Evolutionary conservation across 2,113 vertebrate genomes (phyloP).

Genomic region (Thunnus maccoyii): DNA sequence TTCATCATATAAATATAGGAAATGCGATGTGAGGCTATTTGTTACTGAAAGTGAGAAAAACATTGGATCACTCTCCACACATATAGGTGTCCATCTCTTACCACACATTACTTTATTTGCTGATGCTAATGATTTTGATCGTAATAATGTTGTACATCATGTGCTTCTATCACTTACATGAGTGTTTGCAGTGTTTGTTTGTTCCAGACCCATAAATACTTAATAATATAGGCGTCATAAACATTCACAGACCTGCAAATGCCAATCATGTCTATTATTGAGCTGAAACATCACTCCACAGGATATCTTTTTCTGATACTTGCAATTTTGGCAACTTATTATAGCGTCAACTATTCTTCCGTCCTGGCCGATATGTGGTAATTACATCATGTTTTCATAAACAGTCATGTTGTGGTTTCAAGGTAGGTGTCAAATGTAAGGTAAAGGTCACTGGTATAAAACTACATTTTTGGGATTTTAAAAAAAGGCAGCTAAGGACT

Average conservation of each 20-base stretch:
- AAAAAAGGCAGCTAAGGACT: too few species aligned
- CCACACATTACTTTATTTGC: background rate
- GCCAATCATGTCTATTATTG: slow-evolving; percentile 18
- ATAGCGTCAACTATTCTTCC: slow-evolving; percentile 3
- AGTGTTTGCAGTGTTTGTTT: background rate
- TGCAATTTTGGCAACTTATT: background rate
- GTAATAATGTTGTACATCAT: background rate
- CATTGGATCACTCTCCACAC: background rate
- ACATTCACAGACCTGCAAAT: slow-evolving; percentile 37
- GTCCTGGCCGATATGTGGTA: background rate
- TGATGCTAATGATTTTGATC: background rate
- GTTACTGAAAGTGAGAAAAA: slow-evolving; percentile 3
- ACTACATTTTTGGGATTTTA: too few species aligned
- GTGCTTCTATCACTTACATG: background rate
- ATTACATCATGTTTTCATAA: slow-evolving; percentile 1
- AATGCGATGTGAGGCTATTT: background rate
- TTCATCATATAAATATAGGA: background rate
- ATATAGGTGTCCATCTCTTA: background rate
- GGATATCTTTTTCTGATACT: background rate
- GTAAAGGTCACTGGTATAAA: background rate
- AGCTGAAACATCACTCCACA: slow-evolving; percentile 31
- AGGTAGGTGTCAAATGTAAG: slow-evolving; percentile 4
- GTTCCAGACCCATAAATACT: slow-evolving; percentile 35
- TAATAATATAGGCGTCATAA: slow-evolving; percentile 31
- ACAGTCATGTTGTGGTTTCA: slow-evolving; percentile 14